Percentiles rank a stretch among this genome's conserved stretches.
Conservation (phyloP, 1,140 invertebrate genomes). For the Atta texana region DNA sequence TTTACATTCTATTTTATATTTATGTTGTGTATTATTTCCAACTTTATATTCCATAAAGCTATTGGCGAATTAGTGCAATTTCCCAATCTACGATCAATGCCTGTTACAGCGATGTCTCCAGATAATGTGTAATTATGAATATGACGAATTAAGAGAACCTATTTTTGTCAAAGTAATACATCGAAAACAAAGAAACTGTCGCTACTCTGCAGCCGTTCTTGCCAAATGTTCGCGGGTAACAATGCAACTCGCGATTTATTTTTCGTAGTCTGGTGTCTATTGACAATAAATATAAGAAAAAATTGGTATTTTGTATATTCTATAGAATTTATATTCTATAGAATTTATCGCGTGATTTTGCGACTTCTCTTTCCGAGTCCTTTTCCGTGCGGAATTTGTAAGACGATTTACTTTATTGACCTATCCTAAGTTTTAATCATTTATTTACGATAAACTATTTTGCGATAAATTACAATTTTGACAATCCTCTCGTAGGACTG, state of each 20-base stretch:
- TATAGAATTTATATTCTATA: slow-evolving; percentile 66
- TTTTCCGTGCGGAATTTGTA: slow-evolving; percentile 28
- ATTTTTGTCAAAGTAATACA: slow-evolving; percentile 37
- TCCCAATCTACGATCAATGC: not conserved
- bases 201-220: slow-evolving; percentile 50
- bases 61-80: not conserved
- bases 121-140: slow-evolving; percentile 15
- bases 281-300: slow-evolving; percentile 73
- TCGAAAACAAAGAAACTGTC: slow-evolving; percentile 44
- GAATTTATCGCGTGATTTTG: slow-evolving; percentile 41
- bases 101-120: slow-evolving; percentile 26
- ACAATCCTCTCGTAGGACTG: not conserved
- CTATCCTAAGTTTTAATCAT: slow-evolving; percentile 24
- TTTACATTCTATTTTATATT: too few relatives aligned
- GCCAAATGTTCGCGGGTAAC: slow-evolving; percentile 63
- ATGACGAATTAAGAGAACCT: not conserved
- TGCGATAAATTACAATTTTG: not conserved
- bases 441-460: slow-evolving; percentile 28
- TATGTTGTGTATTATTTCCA: too few relatives aligned
- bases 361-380: slow-evolving; percentile 35
- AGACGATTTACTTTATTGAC: not conserved
- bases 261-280: slow-evolving; percentile 76
- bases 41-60: slow-evolving; percentile 5
- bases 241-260: slow-evolving; percentile 67
- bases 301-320: slow-evolving; percentile 68